phyloP scores from a whole-genome alignment of 2,797 vertebrate species.

The Neoniphon sammara region DNA sequence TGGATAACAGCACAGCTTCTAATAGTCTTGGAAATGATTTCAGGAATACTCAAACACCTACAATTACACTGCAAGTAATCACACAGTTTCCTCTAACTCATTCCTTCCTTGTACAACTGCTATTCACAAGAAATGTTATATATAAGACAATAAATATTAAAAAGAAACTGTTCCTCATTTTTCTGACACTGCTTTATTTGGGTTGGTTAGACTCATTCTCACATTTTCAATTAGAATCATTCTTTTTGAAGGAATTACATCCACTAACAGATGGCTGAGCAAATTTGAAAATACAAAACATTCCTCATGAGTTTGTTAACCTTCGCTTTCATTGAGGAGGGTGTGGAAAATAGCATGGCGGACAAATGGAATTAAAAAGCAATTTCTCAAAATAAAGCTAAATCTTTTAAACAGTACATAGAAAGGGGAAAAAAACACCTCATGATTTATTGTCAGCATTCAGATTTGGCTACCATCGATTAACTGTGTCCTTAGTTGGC shows the following conservation, averaged over 20 bases:
- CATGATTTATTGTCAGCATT: slow-evolving; percentile 71
- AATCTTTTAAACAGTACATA: slow-evolving; percentile 31
- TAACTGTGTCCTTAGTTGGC: slow-evolving; percentile 70
- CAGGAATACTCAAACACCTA: slow-evolving; percentile 35
- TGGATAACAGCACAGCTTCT: slow-evolving; percentile 37
- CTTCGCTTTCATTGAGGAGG: slow-evolving; percentile 37
- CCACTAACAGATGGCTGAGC: slow-evolving; percentile 40
- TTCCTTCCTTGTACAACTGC: slow-evolving; percentile 35
- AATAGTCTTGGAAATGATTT: slow-evolving; percentile 36
- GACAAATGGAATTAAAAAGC: slow-evolving; percentile 68
- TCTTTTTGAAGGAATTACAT: slow-evolving; percentile 29
- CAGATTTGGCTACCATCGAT: slow-evolving; percentile 65
- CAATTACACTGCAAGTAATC: slow-evolving; percentile 45
- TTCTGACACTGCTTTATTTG: slow-evolving; percentile 27
- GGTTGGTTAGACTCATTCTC: slow-evolving; percentile 31
- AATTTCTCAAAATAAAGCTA: slow-evolving; percentile 63
- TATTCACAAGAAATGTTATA: slow-evolving; percentile 49
- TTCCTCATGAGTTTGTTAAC: slow-evolving; percentile 43
- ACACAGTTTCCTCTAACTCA: slow-evolving; percentile 35
- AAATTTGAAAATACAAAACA: slow-evolving; percentile 33
- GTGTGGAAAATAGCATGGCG: slow-evolving; percentile 36
- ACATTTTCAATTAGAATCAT: slow-evolving; percentile 38
- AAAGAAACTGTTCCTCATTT: slow-evolving; percentile 48
- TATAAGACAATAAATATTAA: slow-evolving; percentile 36
- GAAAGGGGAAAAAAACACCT: slow-evolving; percentile 22